Evolutionary conservation across 2,797 vertebrate species (phyloP), one percentile per base, ranked within the genome.

Genomic region (Acridotheres tristis): DNA sequence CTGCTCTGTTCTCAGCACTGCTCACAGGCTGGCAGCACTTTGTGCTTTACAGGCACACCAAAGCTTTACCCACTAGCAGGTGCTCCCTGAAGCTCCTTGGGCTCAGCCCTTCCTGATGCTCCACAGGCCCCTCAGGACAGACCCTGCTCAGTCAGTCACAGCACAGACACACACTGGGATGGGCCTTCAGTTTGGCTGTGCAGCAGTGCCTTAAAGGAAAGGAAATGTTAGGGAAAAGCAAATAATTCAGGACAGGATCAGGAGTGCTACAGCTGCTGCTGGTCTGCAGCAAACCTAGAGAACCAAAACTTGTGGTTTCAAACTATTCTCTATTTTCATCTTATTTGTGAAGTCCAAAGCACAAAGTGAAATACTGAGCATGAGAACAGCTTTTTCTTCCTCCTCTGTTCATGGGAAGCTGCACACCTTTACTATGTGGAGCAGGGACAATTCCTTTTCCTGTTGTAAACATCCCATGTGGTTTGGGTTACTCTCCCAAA

Each of bases 401-500:
- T 72, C 16, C 67, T 55, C 23, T 19, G 8, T 43, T 29, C 54
- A 27, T 0, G 13, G 27, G 22, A 47, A 54, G n/a, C 62, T 77
- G 42, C 25, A 58, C n/a, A 54, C 8, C 47, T 34, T 36, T 16
- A 38, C 30, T 7, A 5, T 0, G 5, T 8, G 38, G 16, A 30
- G 50, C 11, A 63, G 42, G 40, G 29, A 48, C 50, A 48, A 38
- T 7, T 30, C 71, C 62, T 43, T 50, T 16, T 19, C 32, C 66
- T 16, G 12, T 3, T 74, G 30, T 30, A 36, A 90, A 74, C 7
- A 7, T 30, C 21, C 22, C 1, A 0, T 1, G 2, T 25, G 51
- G 54, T 48, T 38, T 59, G 51, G 55, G 45, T 66, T 25, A 45
- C 30, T 25, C 20, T 57, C 48, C 29, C 48, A 87, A 38, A 82